These are phyloP conservation scores for Drosophila navojoa DNA, from an alignment of 1,140 invertebrate genomes.

Conservation along the genomic window DNA sequence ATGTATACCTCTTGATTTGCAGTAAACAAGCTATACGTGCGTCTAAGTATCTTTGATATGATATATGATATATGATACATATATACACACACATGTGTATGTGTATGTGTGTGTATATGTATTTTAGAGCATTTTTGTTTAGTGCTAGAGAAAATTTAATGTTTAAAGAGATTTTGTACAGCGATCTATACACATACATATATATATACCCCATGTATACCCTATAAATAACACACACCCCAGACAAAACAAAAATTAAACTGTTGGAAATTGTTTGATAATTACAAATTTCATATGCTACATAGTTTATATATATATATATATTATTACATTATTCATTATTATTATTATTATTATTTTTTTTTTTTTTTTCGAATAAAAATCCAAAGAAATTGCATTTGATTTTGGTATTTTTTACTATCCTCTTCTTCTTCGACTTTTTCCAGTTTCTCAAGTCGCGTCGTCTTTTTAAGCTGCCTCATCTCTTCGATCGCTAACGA, in stretches of 20 bases:
- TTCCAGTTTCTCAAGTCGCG: constrained; percentile 70
- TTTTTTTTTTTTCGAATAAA: constrained; percentile 35
- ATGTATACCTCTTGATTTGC: constrained; percentile 47
- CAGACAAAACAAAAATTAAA: neutral
- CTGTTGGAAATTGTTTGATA: constrained; percentile 42
- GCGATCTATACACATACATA: constrained; percentile 22
- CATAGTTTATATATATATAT: constrained; percentile 33
- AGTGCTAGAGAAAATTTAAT: constrained; percentile 33
- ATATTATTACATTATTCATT: constrained; percentile 11
- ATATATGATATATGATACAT: constrained; percentile 17
- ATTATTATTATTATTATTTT: constrained; percentile 15
- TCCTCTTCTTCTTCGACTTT: neutral
- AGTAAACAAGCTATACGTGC: constrained; percentile 14
- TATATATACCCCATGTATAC: constrained; percentile 12
- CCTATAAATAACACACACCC: constrained; percentile 1
- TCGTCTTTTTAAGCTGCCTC: constrained; percentile 58
- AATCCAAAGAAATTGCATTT: constrained; percentile 43
- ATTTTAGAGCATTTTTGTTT: constrained; percentile 67
- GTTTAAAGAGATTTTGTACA: constrained; percentile 61
- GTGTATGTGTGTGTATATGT: constrained; percentile 37
- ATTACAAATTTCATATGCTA: constrained; percentile 39
- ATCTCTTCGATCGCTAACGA: constrained; percentile 61
- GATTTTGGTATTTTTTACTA: constrained; percentile 1
- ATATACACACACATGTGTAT: constrained; percentile 41
- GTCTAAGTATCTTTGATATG: constrained; percentile 29